These are phyloP conservation scores for Hemiprocne comata DNA, from an alignment of 2,113 vertebrate species.

Conservation along the genomic window DNA sequence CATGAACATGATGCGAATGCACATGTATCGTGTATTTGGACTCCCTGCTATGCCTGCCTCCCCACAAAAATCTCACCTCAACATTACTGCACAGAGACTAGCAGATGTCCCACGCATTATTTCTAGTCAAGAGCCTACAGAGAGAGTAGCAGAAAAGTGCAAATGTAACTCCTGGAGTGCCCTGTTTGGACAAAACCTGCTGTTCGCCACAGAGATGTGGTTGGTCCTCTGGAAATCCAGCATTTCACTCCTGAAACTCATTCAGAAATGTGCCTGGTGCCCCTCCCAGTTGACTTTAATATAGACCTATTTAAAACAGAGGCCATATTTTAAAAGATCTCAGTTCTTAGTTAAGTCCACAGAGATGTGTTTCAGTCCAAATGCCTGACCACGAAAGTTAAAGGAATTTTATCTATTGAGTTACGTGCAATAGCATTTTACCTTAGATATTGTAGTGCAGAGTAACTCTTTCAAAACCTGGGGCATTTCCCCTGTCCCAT, in stretches of 20 bases:
- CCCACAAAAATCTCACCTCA: neutral
- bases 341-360: neutral
- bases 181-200: neutral
- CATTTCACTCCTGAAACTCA: neutral
- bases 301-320: neutral
- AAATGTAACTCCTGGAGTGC: neutral
- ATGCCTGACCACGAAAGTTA: neutral
- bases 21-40: accelerated
- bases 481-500: neutral
- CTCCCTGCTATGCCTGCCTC: neutral
- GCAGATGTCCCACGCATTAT: accelerated
- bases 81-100: neutral
- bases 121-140: neutral
- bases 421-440: neutral
- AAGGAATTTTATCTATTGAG: neutral
- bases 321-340: neutral
- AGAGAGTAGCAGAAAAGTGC: neutral
- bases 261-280: neutral
- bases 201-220: neutral
- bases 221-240: neutral
- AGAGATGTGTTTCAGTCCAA: neutral
- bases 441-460: neutral
- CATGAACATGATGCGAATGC: neutral
- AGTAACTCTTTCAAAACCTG: neutral
- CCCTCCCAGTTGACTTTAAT: neutral